phyloP scores from a whole-genome alignment of 2,113 vertebrate species.

The Gopherus evgoodei region DNA sequence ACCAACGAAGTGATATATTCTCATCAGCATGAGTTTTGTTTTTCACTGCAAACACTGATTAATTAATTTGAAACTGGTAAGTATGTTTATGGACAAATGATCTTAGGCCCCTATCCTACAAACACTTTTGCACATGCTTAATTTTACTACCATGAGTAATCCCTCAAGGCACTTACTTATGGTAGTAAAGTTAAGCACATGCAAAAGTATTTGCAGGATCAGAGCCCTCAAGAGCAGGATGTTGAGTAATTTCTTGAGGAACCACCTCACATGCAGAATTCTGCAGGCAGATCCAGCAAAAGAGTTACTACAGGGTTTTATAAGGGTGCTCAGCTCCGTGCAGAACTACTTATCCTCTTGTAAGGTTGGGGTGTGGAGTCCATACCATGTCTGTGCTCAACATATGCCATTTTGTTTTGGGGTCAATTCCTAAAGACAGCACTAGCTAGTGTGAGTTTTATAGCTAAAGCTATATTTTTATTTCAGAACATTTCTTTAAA shows the following conservation, averaged over 20 bases:
- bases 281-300: background rate
- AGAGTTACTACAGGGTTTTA: background rate
- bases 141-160: background rate
- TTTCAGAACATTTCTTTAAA: background rate
- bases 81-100: background rate
- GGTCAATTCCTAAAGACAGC: background rate
- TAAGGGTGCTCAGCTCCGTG: background rate
- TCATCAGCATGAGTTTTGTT: background rate
- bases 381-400: background rate
- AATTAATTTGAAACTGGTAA: constrained; percentile 18
- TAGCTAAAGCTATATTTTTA: background rate
- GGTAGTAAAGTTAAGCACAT: background rate
- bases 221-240: background rate
- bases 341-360: rapidly evolving
- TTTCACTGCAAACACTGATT: background rate
- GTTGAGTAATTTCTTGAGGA: background rate
- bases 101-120: constrained; percentile 17
- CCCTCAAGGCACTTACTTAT: background rate
- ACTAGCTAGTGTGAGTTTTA: background rate
- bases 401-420: background rate
- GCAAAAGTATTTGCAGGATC: background rate
- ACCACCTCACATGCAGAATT: background rate
- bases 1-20: background rate
- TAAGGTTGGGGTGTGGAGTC: background rate
- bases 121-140: constrained; percentile 20